Conservation (phyloP, 2,797 vertebrate species). For the Loris lydekkerianus region DNA sequence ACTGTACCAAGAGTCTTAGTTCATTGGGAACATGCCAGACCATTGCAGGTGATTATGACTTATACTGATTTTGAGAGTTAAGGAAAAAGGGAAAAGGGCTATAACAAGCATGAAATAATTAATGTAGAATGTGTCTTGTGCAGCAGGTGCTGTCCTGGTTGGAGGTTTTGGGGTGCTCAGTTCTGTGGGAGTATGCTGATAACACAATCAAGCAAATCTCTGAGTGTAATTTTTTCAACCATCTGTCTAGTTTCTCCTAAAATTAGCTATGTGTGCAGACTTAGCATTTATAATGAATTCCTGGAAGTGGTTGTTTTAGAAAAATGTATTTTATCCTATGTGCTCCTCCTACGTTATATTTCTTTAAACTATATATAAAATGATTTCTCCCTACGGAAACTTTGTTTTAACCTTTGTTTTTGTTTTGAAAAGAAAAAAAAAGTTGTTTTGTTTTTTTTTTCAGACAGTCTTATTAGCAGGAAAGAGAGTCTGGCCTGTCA, state of each 20-base stretch:
- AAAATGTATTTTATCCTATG: constrained; percentile 22
- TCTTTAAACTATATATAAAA: neutral
- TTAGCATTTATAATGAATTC: constrained; percentile 5
- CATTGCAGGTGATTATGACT: neutral
- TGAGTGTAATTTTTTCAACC: neutral
- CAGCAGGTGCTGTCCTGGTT: neutral
- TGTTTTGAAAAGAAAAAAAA: neutral
- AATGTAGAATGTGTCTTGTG: neutral
- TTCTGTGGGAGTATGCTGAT: neutral
- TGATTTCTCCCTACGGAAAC: neutral
- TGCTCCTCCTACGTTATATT: neutral
- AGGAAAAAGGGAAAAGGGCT: neutral
- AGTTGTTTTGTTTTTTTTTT: too few species aligned
- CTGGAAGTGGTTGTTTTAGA: neutral
- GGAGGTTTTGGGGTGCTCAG: neutral
- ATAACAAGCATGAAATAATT: neutral
- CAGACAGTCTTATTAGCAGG: too few species aligned
- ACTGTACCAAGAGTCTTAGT: neutral
- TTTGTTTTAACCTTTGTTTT: neutral
- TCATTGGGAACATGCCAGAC: neutral
- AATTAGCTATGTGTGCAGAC: neutral
- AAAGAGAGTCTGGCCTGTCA: too few species aligned
- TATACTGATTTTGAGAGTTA: constrained; percentile 9
- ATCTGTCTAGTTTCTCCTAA: constrained; percentile 13
- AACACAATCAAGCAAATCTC: neutral